These are phyloP conservation scores for Leptodactylus fuscus DNA, from an alignment of 2,113 vertebrate species.

Conservation along the genomic window DNA sequence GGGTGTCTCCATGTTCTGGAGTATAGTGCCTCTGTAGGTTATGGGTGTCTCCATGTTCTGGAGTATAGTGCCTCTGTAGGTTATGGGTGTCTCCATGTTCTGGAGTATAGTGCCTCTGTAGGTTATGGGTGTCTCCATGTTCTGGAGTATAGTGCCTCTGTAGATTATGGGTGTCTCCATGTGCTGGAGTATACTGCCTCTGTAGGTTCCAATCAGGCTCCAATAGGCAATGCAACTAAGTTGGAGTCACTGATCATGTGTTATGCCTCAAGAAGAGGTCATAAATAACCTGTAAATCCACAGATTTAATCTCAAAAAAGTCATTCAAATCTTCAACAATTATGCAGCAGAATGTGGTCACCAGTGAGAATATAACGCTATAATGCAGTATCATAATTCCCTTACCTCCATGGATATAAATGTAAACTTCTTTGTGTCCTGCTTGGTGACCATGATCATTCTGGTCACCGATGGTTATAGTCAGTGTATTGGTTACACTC, in stretches of 20 bases:
- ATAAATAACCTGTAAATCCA: too few relatives aligned
- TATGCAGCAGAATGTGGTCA: not conserved
- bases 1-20: too few relatives aligned
- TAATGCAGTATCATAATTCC: not conserved
- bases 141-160: too few relatives aligned
- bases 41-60: too few relatives aligned
- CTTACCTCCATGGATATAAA: constrained; percentile 83
- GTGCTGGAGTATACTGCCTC: too few relatives aligned
- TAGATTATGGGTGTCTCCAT: too few relatives aligned
- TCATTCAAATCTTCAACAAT: not conserved
- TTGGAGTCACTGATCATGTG: not conserved
- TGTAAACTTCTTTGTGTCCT: constrained; percentile 83
- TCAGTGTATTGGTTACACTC: constrained; percentile 83
- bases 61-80: too few relatives aligned
- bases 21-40: too few relatives aligned
- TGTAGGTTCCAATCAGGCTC: too few relatives aligned
- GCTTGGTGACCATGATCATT: constrained; percentile 85
- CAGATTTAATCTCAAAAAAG: not conserved
- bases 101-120: too few relatives aligned
- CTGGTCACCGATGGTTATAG: constrained; percentile 85
- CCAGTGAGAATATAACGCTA: not conserved
- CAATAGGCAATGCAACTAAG: not conserved
- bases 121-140: too few relatives aligned
- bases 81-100: too few relatives aligned
- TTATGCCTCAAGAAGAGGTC: not conserved